A percentile compares a stretch with the other conserved stretches of the same genome.
These are phyloP conservation scores for Solenopsis fugax DNA, from an alignment of 1,140 invertebrate species.

Conservation along the genomic window DNA sequence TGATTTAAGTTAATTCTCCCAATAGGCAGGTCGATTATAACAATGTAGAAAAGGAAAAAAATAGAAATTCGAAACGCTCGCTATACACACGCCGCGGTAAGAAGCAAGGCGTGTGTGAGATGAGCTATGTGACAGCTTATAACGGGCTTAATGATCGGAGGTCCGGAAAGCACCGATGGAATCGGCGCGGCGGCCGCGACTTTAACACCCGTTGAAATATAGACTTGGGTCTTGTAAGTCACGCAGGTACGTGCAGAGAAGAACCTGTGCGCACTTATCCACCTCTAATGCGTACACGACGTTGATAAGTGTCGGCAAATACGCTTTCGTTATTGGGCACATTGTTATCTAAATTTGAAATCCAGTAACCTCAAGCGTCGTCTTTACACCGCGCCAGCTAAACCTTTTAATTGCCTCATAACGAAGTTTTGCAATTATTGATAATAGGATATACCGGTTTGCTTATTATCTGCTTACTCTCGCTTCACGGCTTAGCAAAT, in stretches of 20 bases:
- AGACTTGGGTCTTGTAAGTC: constrained; percentile 68
- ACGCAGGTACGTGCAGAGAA: constrained; percentile 34
- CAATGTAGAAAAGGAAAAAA: constrained; percentile 14
- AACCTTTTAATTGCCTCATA: constrained; percentile 48
- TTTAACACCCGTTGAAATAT: constrained; percentile 71
- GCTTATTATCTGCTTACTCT: constrained; percentile 41
- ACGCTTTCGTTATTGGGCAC: constrained; percentile 54
- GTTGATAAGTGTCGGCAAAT: constrained; percentile 60
- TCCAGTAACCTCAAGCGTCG: constrained; percentile 29
- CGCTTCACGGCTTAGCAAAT: constrained; percentile 19
- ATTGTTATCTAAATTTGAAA: constrained; percentile 62
- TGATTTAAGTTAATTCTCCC: constrained; percentile 26
- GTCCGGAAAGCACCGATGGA: constrained; percentile 55
- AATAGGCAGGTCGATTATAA: constrained; percentile 35
- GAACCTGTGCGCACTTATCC: neutral
- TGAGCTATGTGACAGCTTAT: constrained; percentile 73
- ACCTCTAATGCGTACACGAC: constrained; percentile 24
- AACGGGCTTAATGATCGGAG: constrained; percentile 72
- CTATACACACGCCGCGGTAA: neutral
- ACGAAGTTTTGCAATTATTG: constrained; percentile 55
- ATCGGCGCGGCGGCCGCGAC: constrained; percentile 64
- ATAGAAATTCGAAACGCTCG: constrained; percentile 11
- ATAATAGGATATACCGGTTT: constrained; percentile 34
- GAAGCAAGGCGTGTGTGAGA: constrained; percentile 44
- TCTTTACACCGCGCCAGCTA: neutral